Evolutionary conservation across 2,113 vertebrate species (phyloP), one percentile per base, ranked within the genome.

Genomic region (Lethenteron camtschaticum): DNA sequence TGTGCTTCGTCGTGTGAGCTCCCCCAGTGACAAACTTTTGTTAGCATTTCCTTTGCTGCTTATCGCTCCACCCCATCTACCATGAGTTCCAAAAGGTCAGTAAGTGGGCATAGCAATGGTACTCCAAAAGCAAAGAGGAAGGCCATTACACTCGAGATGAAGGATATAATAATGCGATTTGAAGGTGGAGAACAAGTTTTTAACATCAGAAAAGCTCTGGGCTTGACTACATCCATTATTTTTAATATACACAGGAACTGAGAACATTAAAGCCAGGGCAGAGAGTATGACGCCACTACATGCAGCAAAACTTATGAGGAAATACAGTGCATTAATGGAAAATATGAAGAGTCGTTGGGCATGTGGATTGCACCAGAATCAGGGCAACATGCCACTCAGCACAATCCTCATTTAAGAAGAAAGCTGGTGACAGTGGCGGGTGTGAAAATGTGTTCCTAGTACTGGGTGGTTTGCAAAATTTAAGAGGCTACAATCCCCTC

Each of bases 391-490:
- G 63, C 63, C 63, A 9, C 24, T 66, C n/a, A 66, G 1, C 63
- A 66, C 63, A 9, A 66, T 66, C n/a, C n/a, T 66, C n/a, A 9
- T 66, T 66, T 9, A 66, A 66, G 63, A 66, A 66, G 24, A 66
- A 63, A 63, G 16, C 13, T 14, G 59, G 59, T 63, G 59, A 63
- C 16, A 63, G 59, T 18, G 13, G 13, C 13, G 13, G 16, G 59
- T 63, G 13, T 56, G 56, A 70, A 58, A 70, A 12, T 70, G 57
- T 70, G 13, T 14, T 57, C 10, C 70, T 24, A 70, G 70, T 12
- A 70, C 14, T 57, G 58, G 5, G 16, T 70, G 57, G 70, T 70
- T 68, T 70, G 57, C 57, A 2, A 57, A 41, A 11, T 70, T 70
- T 16, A 70, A 71, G 41, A 71, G 24, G 41, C 9, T 16, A 68